A percentile compares a stretch with the other conserved stretches of the same genome.
These are phyloP conservation scores for Cygnus buccinator DNA, from an alignment of 2,113 vertebrate genomes.

Conservation along the genomic window DNA sequence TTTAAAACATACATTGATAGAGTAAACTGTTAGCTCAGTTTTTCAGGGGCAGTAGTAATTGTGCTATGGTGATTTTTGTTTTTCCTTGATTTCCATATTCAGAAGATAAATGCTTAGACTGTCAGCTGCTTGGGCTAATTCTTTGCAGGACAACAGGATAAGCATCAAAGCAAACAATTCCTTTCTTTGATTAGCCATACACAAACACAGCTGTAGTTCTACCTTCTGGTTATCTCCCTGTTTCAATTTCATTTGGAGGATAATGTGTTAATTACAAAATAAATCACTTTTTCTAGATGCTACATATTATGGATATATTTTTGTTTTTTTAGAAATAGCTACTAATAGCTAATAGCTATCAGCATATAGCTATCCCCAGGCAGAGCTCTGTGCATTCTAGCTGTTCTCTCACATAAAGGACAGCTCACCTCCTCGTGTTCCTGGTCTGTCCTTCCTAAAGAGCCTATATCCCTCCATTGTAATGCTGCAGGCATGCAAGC, in stretches of 20 bases:
- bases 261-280: not conserved
- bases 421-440: not conserved
- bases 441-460: not conserved
- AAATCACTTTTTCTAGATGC: not conserved
- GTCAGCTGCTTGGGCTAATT: not conserved
- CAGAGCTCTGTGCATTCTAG: not conserved
- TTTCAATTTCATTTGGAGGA: slow-evolving; percentile 37
- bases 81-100: not conserved
- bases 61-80: not conserved
- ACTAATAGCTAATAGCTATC: not conserved
- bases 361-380: not conserved
- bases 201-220: slow-evolving; percentile 31
- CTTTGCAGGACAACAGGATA: slow-evolving; percentile 12
- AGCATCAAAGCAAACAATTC: slow-evolving; percentile 54
- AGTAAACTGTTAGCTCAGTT: not conserved
- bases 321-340: not conserved
- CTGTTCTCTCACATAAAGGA: not conserved
- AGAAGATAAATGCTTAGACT: not conserved
- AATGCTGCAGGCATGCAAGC: not conserved
- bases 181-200: slow-evolving; percentile 18
- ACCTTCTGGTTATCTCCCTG: slow-evolving; percentile 32
- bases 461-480: not conserved
- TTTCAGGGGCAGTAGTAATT: not conserved
- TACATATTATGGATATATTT: not conserved
- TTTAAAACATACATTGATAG: not conserved